Evolutionary conservation across 2,888 invertebrate genomes (phyloP).

Genomic region (Zhengitettix transpicula): DNA sequence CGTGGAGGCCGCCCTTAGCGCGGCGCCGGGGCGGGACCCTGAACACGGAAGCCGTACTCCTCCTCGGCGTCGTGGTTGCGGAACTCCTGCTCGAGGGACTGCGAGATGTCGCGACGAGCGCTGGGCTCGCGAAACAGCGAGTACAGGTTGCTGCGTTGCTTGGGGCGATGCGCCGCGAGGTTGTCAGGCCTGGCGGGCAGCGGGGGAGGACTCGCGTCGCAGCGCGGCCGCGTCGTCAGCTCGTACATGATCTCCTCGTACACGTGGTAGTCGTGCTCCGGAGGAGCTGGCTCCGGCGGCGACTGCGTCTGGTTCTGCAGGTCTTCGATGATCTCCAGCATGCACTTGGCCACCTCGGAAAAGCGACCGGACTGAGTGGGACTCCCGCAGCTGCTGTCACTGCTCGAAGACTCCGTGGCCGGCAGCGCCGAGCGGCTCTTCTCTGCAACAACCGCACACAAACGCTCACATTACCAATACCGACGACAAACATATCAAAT

Average conservation of each 20-base stretch:
- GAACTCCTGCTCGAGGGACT: conserved; percentile 19
- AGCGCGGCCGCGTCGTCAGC: conserved; percentile 9
- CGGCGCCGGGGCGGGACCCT: neutral
- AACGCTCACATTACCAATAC: too few relatives aligned
- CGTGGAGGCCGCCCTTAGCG: too few relatives aligned
- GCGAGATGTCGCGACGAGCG: conserved; percentile 17
- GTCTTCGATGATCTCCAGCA: conserved; percentile 22
- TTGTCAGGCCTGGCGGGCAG: conserved; percentile 16
- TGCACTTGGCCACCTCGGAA: conserved; percentile 21
- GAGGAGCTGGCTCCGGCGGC: conserved; percentile 9
- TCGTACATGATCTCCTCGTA: conserved; percentile 22
- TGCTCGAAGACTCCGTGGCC: conserved; percentile 12
- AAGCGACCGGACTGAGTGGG: conserved; percentile 16
- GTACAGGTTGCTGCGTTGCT: conserved; percentile 20
- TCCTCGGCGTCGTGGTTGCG: conserved; percentile 10
- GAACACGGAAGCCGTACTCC: conserved; percentile 16
- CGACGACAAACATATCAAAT: too few relatives aligned
- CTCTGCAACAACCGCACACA: conserved; percentile 3
- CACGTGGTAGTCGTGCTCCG: conserved; percentile 19
- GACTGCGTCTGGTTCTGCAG: conserved; percentile 17
- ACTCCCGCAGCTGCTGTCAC: conserved; percentile 13
- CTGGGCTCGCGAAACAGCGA: conserved; percentile 19
- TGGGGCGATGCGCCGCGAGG: conserved; percentile 14
- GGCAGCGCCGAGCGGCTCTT: conserved; percentile 5
- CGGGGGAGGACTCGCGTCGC: conserved; percentile 15